These are phyloP conservation scores for Melopsittacus undulatus DNA, from an alignment of 2,797 vertebrate genomes.

Conservation along the genomic window DNA sequence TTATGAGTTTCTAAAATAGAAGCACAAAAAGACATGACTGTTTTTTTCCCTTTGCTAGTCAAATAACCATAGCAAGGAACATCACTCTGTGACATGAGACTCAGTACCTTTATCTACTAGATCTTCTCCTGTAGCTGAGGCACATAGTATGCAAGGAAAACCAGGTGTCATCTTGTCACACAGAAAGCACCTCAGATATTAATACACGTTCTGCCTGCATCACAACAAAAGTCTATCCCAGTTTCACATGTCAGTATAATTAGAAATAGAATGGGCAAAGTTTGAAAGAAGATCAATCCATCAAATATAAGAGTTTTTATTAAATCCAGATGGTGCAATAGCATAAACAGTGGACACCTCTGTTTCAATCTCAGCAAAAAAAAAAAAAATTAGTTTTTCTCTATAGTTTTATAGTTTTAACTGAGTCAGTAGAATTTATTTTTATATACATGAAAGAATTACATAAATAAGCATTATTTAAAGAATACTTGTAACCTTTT, in stretches of 20 bases:
- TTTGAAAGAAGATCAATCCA: background rate
- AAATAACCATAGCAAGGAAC: background rate
- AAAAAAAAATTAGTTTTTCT: background rate
- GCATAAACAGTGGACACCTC: background rate
- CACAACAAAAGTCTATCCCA: background rate
- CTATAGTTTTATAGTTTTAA: background rate
- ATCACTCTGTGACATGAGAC: background rate
- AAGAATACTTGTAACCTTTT: background rate
- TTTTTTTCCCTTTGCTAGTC: background rate
- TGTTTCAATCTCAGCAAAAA: background rate
- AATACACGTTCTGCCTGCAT: background rate
- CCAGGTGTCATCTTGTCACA: background rate
- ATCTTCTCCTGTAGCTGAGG: background rate
- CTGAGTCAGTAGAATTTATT: background rate
- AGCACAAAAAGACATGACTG: background rate
- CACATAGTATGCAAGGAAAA: background rate
- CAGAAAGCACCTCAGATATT: background rate
- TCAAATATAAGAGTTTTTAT: background rate
- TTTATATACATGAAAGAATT: background rate
- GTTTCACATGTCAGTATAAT: background rate
- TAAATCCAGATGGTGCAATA: background rate
- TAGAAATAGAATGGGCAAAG: background rate
- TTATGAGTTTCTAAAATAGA: background rate
- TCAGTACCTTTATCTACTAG: background rate
- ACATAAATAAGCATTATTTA: background rate